These are phyloP conservation scores for Himalopsyche tibetana DNA, from an alignment of 2,888 invertebrate genomes.

Conservation along the genomic window DNA sequence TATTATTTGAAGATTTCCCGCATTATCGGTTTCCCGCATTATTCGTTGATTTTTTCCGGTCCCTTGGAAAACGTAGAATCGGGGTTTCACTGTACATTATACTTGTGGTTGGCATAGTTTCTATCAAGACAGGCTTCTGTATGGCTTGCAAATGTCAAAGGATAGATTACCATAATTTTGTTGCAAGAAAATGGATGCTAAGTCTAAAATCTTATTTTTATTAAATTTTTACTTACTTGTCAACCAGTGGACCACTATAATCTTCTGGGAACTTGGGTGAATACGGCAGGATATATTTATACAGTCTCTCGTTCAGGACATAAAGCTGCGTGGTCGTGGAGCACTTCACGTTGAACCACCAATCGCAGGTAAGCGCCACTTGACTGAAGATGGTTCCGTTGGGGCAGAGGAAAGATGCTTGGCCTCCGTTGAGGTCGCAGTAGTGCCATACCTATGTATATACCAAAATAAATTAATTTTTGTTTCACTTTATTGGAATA, in stretches of 20 bases:
- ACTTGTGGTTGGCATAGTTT: too few relatives aligned
- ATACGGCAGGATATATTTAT: slow-evolving; percentile 91
- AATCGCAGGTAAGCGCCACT: slow-evolving; percentile 91
- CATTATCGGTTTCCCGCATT: too few relatives aligned
- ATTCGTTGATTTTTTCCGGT: too few relatives aligned
- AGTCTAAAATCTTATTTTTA: too few relatives aligned
- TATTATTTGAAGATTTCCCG: too few relatives aligned
- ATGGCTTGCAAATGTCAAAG: too few relatives aligned
- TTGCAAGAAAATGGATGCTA: too few relatives aligned
- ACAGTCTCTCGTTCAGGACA: slow-evolving; percentile 91
- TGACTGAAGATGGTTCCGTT: slow-evolving; percentile 95
- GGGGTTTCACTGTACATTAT: too few relatives aligned
- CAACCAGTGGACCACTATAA: slow-evolving; percentile 91
- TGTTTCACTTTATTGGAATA: too few relatives aligned
- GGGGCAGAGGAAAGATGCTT: slow-evolving; percentile 92
- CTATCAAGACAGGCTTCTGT: too few relatives aligned
- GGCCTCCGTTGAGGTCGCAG: slow-evolving; percentile 92
- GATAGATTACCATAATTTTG: too few relatives aligned
- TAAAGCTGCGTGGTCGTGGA: slow-evolving; percentile 89
- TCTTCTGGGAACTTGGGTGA: slow-evolving; percentile 94
- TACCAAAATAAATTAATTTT: slow-evolving; percentile 55
- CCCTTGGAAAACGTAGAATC: too few relatives aligned
- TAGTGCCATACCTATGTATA: slow-evolving; percentile 90
- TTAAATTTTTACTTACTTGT: slow-evolving; percentile 78
- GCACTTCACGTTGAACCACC: slow-evolving; percentile 96